These are phyloP conservation scores for Aphaenogaster ashmeadi DNA, from an alignment of 1,140 invertebrate species.

Conservation along the genomic window DNA sequence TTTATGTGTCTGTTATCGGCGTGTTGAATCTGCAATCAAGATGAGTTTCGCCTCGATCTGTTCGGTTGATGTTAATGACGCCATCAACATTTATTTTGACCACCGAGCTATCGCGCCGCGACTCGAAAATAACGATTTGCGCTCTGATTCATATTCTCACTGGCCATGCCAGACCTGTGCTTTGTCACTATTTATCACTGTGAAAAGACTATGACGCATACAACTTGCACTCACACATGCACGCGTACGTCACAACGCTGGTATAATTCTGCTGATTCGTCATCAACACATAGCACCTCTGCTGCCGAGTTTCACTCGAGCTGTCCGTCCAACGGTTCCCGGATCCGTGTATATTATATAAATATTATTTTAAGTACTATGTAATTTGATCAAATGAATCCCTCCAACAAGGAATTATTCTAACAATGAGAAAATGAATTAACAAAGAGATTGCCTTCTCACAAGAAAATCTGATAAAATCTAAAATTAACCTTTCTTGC, in stretches of 20 bases:
- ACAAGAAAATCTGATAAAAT: background rate
- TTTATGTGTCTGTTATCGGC: background rate
- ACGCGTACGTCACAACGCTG: constrained; percentile 3
- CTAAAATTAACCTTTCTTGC: background rate
- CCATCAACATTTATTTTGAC: constrained; percentile 15
- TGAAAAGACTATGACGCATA: constrained; percentile 54
- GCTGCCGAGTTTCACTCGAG: background rate
- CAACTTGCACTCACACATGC: background rate
- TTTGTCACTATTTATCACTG: constrained; percentile 50
- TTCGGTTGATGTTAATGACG: constrained; percentile 21
- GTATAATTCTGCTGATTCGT: constrained; percentile 66
- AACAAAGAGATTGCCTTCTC: background rate
- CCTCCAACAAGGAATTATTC: background rate
- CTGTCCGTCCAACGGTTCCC: background rate
- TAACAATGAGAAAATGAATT: background rate
- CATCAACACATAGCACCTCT: constrained; percentile 36
- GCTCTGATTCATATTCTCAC: constrained; percentile 54
- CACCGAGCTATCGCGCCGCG: background rate
- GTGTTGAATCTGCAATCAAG: background rate
- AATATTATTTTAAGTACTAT: background rate
- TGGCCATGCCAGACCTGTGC: constrained; percentile 6
- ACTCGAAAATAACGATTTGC: constrained; percentile 26
- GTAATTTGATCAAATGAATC: background rate
- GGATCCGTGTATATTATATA: background rate
- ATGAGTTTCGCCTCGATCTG: background rate